Percentiles rank a stretch among this genome's conserved stretches.
Conservation (phyloP, 2,113 vertebrate genomes). For the Leptocoma aspasia region DNA sequence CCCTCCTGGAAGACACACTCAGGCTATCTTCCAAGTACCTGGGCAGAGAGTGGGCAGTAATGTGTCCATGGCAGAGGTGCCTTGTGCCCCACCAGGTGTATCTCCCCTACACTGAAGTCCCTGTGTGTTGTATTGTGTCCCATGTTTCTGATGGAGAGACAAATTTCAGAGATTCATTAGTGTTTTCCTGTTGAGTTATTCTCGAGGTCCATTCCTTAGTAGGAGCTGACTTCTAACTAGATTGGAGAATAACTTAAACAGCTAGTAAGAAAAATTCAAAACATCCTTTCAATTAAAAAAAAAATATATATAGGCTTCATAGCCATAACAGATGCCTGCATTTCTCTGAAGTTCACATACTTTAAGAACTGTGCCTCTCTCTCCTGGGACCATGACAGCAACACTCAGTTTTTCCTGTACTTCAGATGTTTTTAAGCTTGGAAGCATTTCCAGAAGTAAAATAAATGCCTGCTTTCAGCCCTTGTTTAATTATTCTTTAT, state of each 20-base stretch:
- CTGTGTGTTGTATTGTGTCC: background rate
- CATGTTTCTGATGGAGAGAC: background rate
- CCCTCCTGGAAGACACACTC: background rate
- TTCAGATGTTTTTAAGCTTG: background rate
- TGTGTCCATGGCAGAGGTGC: background rate
- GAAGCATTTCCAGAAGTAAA: background rate
- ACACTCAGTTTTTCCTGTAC: background rate
- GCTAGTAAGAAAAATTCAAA: slow-evolving; percentile 33
- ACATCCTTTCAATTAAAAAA: slow-evolving; percentile 23
- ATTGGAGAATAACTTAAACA: background rate
- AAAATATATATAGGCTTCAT: background rate
- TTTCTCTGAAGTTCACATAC: background rate
- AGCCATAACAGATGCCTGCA: background rate
- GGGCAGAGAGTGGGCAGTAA: background rate
- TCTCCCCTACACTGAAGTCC: background rate
- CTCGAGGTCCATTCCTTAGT: background rate
- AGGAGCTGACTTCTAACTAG: background rate
- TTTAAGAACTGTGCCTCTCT: background rate
- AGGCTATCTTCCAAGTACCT: background rate
- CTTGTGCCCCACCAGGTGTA: rapidly evolving
- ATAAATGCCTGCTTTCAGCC: background rate
- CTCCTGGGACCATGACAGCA: background rate
- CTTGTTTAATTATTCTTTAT: background rate
- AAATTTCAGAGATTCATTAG: background rate
- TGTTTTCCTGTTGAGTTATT: background rate